These are phyloP conservation scores for Hippocampus zosterae DNA, from an alignment of 2,113 vertebrate genomes.

Conservation along the genomic window DNA sequence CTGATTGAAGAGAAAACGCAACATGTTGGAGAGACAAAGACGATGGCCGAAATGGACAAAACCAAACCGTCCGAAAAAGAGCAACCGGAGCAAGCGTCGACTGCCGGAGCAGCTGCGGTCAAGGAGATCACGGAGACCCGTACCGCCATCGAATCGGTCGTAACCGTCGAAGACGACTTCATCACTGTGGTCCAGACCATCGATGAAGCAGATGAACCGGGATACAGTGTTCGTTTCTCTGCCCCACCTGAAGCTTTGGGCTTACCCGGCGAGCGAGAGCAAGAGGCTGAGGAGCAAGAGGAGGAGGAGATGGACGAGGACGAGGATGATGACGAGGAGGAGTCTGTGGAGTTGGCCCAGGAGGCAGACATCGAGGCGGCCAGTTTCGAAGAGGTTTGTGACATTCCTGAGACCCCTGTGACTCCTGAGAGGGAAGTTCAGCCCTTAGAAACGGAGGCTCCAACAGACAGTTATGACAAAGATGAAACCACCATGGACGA, in stretches of 20 bases:
- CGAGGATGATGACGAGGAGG: slow-evolving; percentile 63
- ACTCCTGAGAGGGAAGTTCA: slow-evolving; percentile 73
- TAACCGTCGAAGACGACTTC: slow-evolving; percentile 96
- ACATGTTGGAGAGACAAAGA: slow-evolving; percentile 10
- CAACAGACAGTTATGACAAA: slow-evolving; percentile 87
- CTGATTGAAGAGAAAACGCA: background rate
- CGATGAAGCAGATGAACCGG: slow-evolving; percentile 84
- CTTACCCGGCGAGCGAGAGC: slow-evolving; percentile 49
- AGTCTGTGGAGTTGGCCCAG: slow-evolving; percentile 70
- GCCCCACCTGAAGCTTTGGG: slow-evolving; percentile 71
- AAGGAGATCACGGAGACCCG: slow-evolving; percentile 70
- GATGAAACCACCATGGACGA: slow-evolving; percentile 98
- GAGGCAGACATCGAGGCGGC: slow-evolving; percentile 75
- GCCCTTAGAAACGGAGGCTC: slow-evolving; percentile 75
- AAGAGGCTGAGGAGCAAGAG: slow-evolving; percentile 62
- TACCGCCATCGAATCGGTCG: slow-evolving; percentile 89
- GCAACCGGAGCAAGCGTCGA: slow-evolving; percentile 24
- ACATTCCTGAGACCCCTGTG: slow-evolving; percentile 76
- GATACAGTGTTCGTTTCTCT: slow-evolving; percentile 91
- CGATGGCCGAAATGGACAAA: background rate
- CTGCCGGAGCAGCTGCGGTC: slow-evolving; percentile 36
- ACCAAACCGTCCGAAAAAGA: slow-evolving; percentile 6
- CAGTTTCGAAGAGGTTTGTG: slow-evolving; percentile 67
- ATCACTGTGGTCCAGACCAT: slow-evolving; percentile 96
- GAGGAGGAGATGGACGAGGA: slow-evolving; percentile 76